Percentiles rank a stretch among this genome's conserved stretches.
These are phyloP conservation scores for Bilobella aurantiaca DNA, from an alignment of 1,140 invertebrate species.

Conservation along the genomic window DNA sequence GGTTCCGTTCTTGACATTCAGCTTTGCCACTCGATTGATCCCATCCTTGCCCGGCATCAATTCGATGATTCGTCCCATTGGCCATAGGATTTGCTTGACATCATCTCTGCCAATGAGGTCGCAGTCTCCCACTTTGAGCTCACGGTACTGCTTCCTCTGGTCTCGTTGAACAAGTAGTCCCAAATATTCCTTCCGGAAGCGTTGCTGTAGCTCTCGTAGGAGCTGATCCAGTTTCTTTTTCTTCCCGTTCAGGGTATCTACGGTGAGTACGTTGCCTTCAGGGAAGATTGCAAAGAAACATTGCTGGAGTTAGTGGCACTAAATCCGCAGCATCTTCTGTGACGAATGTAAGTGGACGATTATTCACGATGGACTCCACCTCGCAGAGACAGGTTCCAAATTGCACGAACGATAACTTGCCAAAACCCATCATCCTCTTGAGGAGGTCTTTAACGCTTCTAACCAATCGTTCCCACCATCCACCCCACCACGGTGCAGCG, in stretches of 20 bases:
- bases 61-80: conserved; percentile 6
- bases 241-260: neutral
- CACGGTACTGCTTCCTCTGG: too few species aligned
- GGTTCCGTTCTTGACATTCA: conserved; percentile 12
- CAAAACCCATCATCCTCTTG: conserved; percentile 17
- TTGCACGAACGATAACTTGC: conserved; percentile 18
- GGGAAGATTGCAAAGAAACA: conserved; percentile 19
- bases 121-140: neutral
- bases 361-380: conserved; percentile 21
- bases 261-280: neutral
- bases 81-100: conserved; percentile 8
- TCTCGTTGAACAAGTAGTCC: conserved; percentile 3
- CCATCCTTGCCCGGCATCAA: conserved; percentile 16
- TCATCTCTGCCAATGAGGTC: conserved; percentile 7
- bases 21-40: neutral
- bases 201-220: neutral
- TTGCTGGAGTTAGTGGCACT: conserved; percentile 19
- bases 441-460: conserved; percentile 18
- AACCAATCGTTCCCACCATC: conserved; percentile 24
- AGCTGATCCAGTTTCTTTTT: neutral
- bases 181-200: conserved; percentile 14
- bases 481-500: conserved; percentile 25
- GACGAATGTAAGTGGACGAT: conserved; percentile 20
- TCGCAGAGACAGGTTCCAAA: conserved; percentile 16
- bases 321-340: conserved; percentile 13